Evolutionary conservation across 2,113 vertebrate genomes (phyloP).

Genomic region (Hydrolagus affinis): DNA sequence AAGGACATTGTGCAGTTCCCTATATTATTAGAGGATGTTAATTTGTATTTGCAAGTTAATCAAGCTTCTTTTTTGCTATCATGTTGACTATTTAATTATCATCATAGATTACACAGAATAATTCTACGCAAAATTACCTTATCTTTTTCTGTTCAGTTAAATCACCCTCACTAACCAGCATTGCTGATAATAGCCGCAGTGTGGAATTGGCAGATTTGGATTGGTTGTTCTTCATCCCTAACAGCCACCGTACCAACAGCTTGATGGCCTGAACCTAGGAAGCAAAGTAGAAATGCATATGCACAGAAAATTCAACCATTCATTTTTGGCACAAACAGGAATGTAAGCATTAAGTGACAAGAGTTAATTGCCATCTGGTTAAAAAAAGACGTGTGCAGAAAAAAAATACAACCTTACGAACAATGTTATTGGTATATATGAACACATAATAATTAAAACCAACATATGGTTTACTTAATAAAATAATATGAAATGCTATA

Average conservation of each 20-base stretch:
- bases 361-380: not conserved
- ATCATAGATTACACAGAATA: not conserved
- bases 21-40: too few species aligned
- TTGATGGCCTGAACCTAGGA: conserved; percentile 94
- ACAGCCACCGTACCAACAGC: conserved; percentile 87
- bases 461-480: too few species aligned
- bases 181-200: conserved; percentile 86
- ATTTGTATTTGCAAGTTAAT: too few species aligned
- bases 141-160: conserved; percentile 96
- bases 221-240: conserved; percentile 98
- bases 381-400: not conserved
- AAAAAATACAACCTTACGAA: not conserved
- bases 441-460: not conserved
- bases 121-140: conserved; percentile 59
- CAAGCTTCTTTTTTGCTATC: not conserved
- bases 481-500: too few species aligned
- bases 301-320: not conserved
- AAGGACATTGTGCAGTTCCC: too few species aligned
- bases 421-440: not conserved
- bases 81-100: not conserved
- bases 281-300: conserved; percentile 30
- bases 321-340: not conserved
- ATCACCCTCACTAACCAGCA: conserved; percentile 96
- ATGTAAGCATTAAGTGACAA: not conserved
- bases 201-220: conserved; percentile 97